Percentiles rank a stretch among this genome's conserved stretches.
phyloP scores from a whole-genome alignment of 2,888 invertebrate species.

The Maniola hyperantus region DNA sequence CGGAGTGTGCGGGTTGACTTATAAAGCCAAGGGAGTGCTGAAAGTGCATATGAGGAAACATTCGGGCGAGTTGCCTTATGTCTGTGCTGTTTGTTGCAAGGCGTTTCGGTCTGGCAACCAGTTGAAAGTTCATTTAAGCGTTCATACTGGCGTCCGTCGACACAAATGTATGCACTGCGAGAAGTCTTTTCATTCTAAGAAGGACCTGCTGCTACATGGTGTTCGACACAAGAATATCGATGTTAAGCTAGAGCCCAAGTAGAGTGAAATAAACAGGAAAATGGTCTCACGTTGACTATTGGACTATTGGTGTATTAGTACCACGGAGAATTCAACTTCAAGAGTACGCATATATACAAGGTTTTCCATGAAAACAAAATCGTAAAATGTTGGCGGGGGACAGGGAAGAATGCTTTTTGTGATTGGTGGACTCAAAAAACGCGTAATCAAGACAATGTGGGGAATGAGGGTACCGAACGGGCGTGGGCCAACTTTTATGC shows the following conservation, averaged over 20 bases:
- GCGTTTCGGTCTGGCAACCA: slow-evolving; percentile 41
- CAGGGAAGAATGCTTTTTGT: no score
- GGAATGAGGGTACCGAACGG: no score
- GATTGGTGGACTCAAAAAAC: no score
- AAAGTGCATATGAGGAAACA: slow-evolving; percentile 50
- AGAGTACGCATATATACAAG: no score
- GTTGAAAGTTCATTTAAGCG: slow-evolving; percentile 43
- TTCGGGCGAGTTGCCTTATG: slow-evolving; percentile 45
- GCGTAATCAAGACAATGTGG: no score
- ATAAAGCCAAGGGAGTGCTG: slow-evolving; percentile 52
- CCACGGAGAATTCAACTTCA: no score
- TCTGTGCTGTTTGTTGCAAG: slow-evolving; percentile 43
- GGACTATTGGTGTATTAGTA: no score
- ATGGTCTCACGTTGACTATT: no score
- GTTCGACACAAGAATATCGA: slow-evolving; percentile 42
- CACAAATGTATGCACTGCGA: slow-evolving; percentile 42
- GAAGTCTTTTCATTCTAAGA: slow-evolving; percentile 45
- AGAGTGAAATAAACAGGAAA: not conserved
- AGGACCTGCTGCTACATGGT: slow-evolving; percentile 47
- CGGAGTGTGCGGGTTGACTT: slow-evolving; percentile 51
- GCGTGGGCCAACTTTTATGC: no score
- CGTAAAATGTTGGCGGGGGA: no score
- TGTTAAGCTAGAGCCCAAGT: slow-evolving; percentile 32
- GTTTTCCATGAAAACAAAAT: no score
- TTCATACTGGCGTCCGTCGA: slow-evolving; percentile 42